Conservation (phyloP, 2,113 vertebrate species). For the Saccopteryx bilineata region DNA sequence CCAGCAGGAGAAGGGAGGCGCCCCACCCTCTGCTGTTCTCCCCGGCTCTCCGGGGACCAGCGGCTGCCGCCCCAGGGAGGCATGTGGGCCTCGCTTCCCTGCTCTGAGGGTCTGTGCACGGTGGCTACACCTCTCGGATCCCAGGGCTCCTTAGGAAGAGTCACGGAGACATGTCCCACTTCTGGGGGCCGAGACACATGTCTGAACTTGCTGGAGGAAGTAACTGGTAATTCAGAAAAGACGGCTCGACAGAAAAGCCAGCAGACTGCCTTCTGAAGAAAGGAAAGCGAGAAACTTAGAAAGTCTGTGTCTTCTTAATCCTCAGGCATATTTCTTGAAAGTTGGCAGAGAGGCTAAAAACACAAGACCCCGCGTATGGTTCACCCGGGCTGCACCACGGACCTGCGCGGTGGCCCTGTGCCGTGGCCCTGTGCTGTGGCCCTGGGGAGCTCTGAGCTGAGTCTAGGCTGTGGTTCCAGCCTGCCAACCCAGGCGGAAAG, state of each 20-base stretch:
- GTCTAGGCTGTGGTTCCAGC: not conserved
- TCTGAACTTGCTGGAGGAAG: not conserved
- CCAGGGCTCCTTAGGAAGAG: not conserved
- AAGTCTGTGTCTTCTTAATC: not conserved
- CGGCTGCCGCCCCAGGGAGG: not conserved
- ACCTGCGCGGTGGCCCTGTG: not conserved
- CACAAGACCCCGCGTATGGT: not conserved
- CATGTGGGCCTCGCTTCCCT: not conserved
- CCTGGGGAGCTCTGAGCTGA: not conserved
- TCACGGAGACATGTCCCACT: not conserved
- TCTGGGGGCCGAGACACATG: not conserved
- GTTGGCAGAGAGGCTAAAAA: not conserved
- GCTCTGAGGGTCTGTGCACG: not conserved
- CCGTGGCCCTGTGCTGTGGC: not conserved
- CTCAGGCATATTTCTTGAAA: not conserved
- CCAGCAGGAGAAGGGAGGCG: no score
- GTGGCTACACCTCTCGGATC: not conserved
- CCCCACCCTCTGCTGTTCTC: not conserved
- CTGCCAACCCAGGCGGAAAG: not conserved
- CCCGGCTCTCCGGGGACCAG: not conserved
- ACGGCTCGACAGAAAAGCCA: conserved; percentile 9
- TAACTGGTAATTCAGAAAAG: not conserved
- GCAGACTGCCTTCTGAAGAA: not conserved
- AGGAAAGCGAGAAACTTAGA: not conserved
- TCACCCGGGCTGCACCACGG: not conserved